phyloP scores from a whole-genome alignment of 2,797 vertebrate species.

The Lindbergichthys nudifrons region DNA sequence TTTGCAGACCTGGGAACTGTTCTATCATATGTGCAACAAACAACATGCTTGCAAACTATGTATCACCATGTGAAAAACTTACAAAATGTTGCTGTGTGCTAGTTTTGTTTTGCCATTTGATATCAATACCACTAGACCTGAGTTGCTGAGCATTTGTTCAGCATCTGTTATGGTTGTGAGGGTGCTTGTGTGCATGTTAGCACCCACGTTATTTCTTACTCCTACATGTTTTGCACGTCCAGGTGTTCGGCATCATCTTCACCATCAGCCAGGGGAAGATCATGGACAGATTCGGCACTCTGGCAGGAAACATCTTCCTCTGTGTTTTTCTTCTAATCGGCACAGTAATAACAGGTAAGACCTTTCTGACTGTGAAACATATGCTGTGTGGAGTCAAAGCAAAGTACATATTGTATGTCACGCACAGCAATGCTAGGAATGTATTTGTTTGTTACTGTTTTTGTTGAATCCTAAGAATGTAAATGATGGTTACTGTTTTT shows the following conservation, averaged over 20 bases:
- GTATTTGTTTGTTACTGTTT: conserved; percentile 4
- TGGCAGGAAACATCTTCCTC: conserved; percentile 92
- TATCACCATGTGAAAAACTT: background rate
- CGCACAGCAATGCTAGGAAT: background rate
- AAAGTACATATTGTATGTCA: conserved; percentile 15
- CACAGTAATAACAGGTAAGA: conserved; percentile 88
- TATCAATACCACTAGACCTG: background rate
- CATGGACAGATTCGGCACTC: conserved; percentile 86
- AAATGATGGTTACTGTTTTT: conserved; percentile 15
- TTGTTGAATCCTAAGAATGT: conserved; percentile 30
- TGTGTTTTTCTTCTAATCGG: conserved; percentile 92
- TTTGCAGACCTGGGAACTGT: no score
- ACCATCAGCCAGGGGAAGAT: conserved; percentile 94
- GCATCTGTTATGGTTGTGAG: background rate
- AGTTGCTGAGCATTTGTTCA: conserved; percentile 1
- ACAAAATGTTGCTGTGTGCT: background rate
- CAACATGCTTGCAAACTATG: background rate
- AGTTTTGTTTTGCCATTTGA: background rate
- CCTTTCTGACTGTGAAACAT: background rate
- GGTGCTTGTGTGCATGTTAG: background rate
- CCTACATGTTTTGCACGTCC: conserved; percentile 29
- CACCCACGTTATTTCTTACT: conserved; percentile 13
- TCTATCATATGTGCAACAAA: background rate
- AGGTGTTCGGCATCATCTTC: conserved; percentile 97
- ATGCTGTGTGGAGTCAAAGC: conserved; percentile 25